Conservation (phyloP, 2,113 vertebrate species). For the Lonchura striata region DNA sequence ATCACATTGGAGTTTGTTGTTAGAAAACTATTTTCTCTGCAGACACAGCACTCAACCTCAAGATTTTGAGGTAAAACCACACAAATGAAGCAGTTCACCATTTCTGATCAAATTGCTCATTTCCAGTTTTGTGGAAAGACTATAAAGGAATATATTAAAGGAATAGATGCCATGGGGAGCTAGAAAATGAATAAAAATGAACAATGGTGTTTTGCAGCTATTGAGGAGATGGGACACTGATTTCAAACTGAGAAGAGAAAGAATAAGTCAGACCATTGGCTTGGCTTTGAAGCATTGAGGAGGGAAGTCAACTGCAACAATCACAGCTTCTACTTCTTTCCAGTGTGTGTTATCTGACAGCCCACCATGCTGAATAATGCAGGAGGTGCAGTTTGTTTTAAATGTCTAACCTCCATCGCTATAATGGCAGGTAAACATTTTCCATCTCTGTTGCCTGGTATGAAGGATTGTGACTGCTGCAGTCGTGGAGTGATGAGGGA, state of each 20-base stretch:
- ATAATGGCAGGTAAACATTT: neutral
- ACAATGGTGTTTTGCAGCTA: neutral
- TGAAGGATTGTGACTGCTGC: neutral
- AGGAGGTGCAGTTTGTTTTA: neutral
- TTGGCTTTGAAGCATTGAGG: neutral
- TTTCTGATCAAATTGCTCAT: neutral
- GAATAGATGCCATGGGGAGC: neutral
- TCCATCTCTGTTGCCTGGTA: neutral
- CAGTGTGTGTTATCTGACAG: neutral
- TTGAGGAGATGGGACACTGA: neutral
- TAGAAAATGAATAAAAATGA: neutral
- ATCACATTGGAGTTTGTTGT: constrained; percentile 20
- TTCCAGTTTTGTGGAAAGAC: constrained; percentile 8
- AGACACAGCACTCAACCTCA: neutral
- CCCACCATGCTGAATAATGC: neutral
- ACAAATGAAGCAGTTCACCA: constrained; percentile 2
- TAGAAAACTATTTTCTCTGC: constrained; percentile 34
- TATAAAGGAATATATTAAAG: neutral
- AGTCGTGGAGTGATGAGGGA: rapidly evolving
- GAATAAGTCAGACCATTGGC: neutral
- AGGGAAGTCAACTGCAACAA: neutral
- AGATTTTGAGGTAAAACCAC: constrained; percentile 15
- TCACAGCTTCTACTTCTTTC: neutral
- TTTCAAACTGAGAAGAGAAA: neutral
- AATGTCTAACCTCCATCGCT: neutral